These are phyloP conservation scores for Pteria penguin DNA, from an alignment of 2,888 invertebrate species.

Conservation along the genomic window DNA sequence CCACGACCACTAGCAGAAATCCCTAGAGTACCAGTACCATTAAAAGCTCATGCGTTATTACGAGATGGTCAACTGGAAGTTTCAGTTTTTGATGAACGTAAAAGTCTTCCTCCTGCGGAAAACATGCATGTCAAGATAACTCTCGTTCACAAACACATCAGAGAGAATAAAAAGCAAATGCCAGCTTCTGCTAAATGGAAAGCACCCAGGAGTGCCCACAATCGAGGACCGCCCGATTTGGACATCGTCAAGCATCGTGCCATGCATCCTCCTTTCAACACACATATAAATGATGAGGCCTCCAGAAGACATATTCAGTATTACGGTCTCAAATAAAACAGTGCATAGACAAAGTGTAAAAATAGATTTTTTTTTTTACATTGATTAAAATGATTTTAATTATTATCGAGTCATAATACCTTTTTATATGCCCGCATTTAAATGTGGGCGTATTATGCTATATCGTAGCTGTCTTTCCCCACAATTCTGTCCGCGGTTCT, in stretches of 20 bases:
- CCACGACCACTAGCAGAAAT: slow-evolving; percentile 6
- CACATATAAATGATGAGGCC: slow-evolving; percentile 50
- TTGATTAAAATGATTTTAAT: no score
- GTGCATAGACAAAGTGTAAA: no score
- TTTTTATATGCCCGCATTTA: no score
- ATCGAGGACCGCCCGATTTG: slow-evolving; percentile 34
- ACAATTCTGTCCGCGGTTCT: no score
- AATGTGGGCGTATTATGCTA: no score
- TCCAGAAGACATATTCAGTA: slow-evolving; percentile 25
- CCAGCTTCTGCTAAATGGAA: neutral
- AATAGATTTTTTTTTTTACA: no score
- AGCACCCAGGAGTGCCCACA: neutral
- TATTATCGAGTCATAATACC: no score
- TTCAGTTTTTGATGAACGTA: slow-evolving; percentile 45
- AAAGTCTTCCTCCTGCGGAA: slow-evolving; percentile 27
- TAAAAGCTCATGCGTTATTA: slow-evolving; percentile 51
- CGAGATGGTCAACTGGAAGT: slow-evolving; percentile 52
- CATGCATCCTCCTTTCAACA: slow-evolving; percentile 55
- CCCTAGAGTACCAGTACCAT: slow-evolving; percentile 41
- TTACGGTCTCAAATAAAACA: slow-evolving; percentile 3
- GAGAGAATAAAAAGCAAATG: neutral
- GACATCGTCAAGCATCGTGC: slow-evolving; percentile 54
- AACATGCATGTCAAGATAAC: slow-evolving; percentile 55
- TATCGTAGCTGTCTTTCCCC: no score
- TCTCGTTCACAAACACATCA: slow-evolving; percentile 41